phyloP scores from a whole-genome alignment of 2,888 invertebrate genomes.

The Drosophila algonquin region DNA sequence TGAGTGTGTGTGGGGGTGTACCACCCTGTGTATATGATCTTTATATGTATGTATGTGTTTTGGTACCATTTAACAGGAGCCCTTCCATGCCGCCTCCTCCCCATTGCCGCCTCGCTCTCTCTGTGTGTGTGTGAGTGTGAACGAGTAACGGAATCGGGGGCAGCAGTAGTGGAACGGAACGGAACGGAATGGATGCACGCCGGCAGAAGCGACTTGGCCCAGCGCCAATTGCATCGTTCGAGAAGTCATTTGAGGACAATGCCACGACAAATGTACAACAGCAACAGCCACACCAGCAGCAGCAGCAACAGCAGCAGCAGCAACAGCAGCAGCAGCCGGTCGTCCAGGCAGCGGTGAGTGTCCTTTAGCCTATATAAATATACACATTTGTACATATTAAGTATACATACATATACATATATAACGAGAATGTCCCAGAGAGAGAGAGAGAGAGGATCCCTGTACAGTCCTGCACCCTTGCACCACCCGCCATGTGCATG shows the following conservation, averaged over 20 bases:
- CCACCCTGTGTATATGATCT: neutral
- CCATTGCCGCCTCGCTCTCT: neutral
- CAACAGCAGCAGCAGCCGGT: constrained; percentile 31
- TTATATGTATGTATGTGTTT: constrained; percentile 3
- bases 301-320: constrained; percentile 30
- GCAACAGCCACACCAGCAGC: constrained; percentile 36
- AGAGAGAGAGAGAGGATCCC: neutral
- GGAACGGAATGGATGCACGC: constrained; percentile 76
- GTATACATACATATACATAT: too few species aligned
- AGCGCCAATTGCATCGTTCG: constrained; percentile 97
- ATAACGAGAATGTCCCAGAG: neutral
- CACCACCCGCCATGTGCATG: neutral
- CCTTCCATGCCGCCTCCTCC: constrained; percentile 19
- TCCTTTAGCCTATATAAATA: constrained; percentile 32
- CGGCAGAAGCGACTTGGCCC: constrained; percentile 93
- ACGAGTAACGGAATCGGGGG: constrained; percentile 16
- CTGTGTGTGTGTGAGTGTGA: constrained; percentile 4
- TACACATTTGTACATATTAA: neutral
- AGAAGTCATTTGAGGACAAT: constrained; percentile 85
- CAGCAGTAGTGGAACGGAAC: constrained; percentile 27
- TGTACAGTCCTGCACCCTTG: neutral
- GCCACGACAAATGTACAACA: constrained; percentile 60
- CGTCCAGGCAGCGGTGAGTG: constrained; percentile 53
- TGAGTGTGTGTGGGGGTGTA: constrained; percentile 24
- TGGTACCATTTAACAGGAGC: constrained; percentile 18